Evolutionary conservation across 1,140 invertebrate genomes (phyloP).

Genomic region (Anadara kagoshimensis): DNA sequence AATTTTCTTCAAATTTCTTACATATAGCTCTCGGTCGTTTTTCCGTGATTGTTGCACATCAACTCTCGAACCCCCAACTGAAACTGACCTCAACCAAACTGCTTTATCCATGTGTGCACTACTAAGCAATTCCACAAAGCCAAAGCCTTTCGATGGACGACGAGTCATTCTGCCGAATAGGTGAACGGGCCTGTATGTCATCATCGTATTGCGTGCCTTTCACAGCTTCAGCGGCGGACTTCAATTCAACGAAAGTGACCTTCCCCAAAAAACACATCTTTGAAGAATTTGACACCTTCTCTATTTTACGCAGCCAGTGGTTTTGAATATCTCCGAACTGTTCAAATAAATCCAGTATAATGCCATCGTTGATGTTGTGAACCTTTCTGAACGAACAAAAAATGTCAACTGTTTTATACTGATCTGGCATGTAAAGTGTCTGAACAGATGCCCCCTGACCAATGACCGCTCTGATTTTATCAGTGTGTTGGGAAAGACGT

Average conservation of each 20-base stretch:
- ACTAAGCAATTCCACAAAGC: slow-evolving; percentile 24
- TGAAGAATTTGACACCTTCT: too few relatives aligned
- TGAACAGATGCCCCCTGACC: slow-evolving; percentile 30
- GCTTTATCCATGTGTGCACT: neutral
- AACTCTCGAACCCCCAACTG: slow-evolving; percentile 16
- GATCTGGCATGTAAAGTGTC: slow-evolving; percentile 44
- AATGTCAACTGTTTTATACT: slow-evolving; percentile 45
- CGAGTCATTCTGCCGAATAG: neutral
- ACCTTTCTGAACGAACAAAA: neutral
- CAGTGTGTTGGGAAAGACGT: slow-evolving; percentile 6
- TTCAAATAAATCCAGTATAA: slow-evolving; percentile 18
- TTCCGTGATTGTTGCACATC: neutral
- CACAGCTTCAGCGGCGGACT: too few relatives aligned
- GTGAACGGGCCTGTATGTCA: too few relatives aligned
- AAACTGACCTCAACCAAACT: neutral
- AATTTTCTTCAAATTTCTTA: slow-evolving; percentile 8
- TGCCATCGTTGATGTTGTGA: neutral
- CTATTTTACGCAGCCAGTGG: too few relatives aligned
- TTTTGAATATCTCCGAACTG: slow-evolving; percentile 12
- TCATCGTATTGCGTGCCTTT: too few relatives aligned
- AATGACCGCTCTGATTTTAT: slow-evolving; percentile 32
- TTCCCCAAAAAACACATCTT: too few relatives aligned
- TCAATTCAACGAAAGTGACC: too few relatives aligned
- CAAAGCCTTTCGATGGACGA: slow-evolving; percentile 44
- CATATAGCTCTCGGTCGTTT: slow-evolving; percentile 3